Evolutionary conservation across 1,140 invertebrate genomes (phyloP).

Genomic region (Proctacanthus coquilletti): DNA sequence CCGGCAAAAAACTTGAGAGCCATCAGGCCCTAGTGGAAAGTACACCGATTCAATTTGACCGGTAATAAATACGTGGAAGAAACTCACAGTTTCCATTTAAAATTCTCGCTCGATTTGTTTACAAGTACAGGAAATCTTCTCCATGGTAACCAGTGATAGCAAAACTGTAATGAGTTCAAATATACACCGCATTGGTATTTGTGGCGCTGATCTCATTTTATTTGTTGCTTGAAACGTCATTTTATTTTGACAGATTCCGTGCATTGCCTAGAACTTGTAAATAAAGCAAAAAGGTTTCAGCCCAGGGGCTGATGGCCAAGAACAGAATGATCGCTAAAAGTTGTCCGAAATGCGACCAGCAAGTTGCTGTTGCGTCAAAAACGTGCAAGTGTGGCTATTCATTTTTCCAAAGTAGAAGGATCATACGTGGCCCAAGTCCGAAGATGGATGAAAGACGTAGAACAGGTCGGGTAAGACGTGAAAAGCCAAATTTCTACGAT

Average conservation of each 20-base stretch:
- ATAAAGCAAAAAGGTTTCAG: too few relatives aligned
- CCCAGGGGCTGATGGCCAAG: conserved; percentile 16
- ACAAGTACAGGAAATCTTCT: too few relatives aligned
- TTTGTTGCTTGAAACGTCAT: too few relatives aligned
- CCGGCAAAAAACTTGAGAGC: conserved; percentile 22
- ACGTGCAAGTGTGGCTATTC: conserved; percentile 62
- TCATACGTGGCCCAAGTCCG: conserved; percentile 8
- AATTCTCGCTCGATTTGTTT: too few relatives aligned
- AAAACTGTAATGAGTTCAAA: too few relatives aligned
- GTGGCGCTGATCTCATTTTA: too few relatives aligned
- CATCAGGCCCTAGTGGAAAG: conserved; percentile 24
- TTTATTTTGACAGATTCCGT: too few relatives aligned
- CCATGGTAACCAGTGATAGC: too few relatives aligned
- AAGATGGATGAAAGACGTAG: conserved; percentile 38
- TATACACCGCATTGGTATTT: too few relatives aligned
- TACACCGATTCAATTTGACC: conserved; percentile 25
- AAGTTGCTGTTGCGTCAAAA: conserved; percentile 67
- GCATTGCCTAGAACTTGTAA: too few relatives aligned
- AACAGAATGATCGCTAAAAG: conserved; percentile 42
- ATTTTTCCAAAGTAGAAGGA: conserved; percentile 51
- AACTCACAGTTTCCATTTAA: too few relatives aligned
- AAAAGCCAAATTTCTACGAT: conserved; percentile 72
- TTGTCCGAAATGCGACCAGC: conserved; percentile 43
- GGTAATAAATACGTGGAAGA: conserved; percentile 18
- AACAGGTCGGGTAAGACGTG: conserved; percentile 56